These are phyloP conservation scores for Elmis aenea DNA, from an alignment of 2,888 invertebrate species.

Conservation along the genomic window DNA sequence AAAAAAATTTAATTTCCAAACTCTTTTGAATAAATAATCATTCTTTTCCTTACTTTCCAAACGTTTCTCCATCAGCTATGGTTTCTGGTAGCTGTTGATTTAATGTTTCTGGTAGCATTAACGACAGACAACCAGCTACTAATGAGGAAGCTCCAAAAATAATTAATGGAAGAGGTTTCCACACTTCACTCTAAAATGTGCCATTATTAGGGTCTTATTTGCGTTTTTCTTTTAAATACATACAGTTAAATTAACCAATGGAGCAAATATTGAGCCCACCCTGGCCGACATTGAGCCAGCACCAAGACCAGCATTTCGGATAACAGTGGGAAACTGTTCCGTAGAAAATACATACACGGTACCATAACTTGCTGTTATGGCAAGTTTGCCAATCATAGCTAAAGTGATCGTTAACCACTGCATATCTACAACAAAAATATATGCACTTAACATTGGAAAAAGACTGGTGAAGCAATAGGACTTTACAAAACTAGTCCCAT, in stretches of 20 bases:
- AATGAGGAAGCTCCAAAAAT: constrained; percentile 56
- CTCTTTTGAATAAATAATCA: too few relatives aligned
- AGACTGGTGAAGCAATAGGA: too few relatives aligned
- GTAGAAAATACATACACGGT: constrained; percentile 69
- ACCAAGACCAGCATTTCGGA: constrained; percentile 60
- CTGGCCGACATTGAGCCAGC: constrained; percentile 60
- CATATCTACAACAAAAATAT: constrained; percentile 50
- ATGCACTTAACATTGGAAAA: too few relatives aligned
- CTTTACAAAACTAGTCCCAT: not conserved
- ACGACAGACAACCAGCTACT: constrained; percentile 53
- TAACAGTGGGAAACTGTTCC: constrained; percentile 71
- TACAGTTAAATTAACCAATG: constrained; percentile 56
- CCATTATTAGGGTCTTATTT: not conserved
- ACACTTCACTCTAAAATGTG: constrained; percentile 49
- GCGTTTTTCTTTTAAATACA: constrained; percentile 17
- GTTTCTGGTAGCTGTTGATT: constrained; percentile 62
- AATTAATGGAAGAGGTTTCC: constrained; percentile 56
- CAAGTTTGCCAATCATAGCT: constrained; percentile 68
- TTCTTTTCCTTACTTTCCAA: constrained; percentile 49
- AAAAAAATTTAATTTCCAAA: too few relatives aligned
- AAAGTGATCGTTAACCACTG: constrained; percentile 55
- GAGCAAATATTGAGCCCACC: constrained; percentile 59
- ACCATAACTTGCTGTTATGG: constrained; percentile 69
- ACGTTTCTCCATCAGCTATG: constrained; percentile 58
- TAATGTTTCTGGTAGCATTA: constrained; percentile 62